Percentiles rank a stretch among this genome's conserved stretches.
phyloP scores from a whole-genome alignment of 2,113 vertebrate genomes.

The Forbesichthys papilliferus region DNA sequence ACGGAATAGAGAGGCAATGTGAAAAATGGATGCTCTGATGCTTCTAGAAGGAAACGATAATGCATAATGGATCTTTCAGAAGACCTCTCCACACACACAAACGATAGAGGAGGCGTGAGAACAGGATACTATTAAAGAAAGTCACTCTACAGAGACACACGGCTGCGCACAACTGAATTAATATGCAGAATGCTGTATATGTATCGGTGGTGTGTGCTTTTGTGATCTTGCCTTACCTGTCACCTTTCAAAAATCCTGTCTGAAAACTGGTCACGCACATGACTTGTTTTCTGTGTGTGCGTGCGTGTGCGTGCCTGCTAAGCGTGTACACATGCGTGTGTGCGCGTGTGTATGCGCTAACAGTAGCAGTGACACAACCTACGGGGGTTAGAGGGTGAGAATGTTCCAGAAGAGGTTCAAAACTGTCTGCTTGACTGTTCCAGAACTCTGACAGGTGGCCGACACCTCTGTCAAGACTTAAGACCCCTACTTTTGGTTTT shows the following conservation, averaged over 20 bases:
- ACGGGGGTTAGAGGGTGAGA: neutral
- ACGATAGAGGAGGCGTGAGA: no score
- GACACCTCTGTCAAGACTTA: slow-evolving; percentile 23
- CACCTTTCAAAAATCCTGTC: no score
- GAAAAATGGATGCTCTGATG: no score
- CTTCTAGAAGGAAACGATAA: no score
- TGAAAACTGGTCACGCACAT: no score
- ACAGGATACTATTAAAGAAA: no score
- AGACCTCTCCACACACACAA: no score
- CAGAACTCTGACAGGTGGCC: slow-evolving; percentile 14
- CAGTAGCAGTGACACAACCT: neutral
- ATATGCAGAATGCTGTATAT: neutral
- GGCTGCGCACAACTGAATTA: neutral
- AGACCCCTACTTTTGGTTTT: slow-evolving; percentile 10
- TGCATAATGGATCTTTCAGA: no score
- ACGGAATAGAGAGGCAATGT: no score
- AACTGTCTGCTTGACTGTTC: slow-evolving; percentile 34
- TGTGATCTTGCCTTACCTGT: neutral
- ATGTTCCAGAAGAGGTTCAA: neutral
- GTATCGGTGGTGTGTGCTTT: neutral
- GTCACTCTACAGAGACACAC: neutral
- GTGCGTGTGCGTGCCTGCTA: neutral
- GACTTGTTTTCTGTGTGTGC: neutral
- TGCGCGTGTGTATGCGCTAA: neutral
- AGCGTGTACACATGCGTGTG: neutral